These are phyloP conservation scores for Beroe forskalii DNA, from an alignment of 37 sponge, comb jelly and placozoan species.

Conservation along the genomic window DNA sequence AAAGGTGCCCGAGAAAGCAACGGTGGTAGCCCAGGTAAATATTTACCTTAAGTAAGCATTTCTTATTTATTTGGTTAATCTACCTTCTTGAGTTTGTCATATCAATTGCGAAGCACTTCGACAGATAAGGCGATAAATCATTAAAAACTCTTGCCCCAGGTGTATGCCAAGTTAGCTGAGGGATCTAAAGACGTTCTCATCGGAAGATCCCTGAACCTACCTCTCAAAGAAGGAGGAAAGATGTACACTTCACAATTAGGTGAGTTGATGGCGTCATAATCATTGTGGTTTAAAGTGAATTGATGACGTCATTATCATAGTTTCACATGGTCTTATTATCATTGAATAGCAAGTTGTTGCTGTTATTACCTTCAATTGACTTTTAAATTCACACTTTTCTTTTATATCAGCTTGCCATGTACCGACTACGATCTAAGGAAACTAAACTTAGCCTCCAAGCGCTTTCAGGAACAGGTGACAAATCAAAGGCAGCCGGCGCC, in stretches of 20 bases:
- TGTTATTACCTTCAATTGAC: too few species aligned
- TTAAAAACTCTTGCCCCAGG: not conserved
- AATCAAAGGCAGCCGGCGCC: slow-evolving; percentile 12
- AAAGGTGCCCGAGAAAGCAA: slow-evolving; percentile 34
- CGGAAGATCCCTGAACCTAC: slow-evolving; percentile 20
- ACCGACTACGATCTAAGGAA: too few species aligned
- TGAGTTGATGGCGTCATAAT: not conserved
- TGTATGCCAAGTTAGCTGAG: slow-evolving; percentile 1
- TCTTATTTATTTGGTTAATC: too few species aligned
- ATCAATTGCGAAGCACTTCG: too few species aligned
- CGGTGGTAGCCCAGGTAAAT: slow-evolving; percentile 35
- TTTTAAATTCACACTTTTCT: too few species aligned
- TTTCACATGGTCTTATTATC: too few species aligned
- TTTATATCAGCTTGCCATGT: too few species aligned
- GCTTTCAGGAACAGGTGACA: slow-evolving; percentile 16
- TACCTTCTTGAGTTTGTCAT: too few species aligned
- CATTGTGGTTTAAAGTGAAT: too few species aligned
- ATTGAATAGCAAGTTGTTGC: too few species aligned
- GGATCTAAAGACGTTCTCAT: slow-evolving; percentile 14
- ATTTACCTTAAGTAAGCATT: not conserved
- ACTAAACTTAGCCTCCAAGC: not conserved
- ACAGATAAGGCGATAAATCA: too few species aligned
- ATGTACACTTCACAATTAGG: slow-evolving; percentile 42
- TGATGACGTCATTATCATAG: too few species aligned
- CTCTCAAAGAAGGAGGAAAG: slow-evolving; percentile 35